A percentile compares a stretch with the other conserved stretches of the same genome.
These are phyloP conservation scores for Lepus oiostolus DNA, from an alignment of 2,797 vertebrate species.

Conservation along the genomic window DNA sequence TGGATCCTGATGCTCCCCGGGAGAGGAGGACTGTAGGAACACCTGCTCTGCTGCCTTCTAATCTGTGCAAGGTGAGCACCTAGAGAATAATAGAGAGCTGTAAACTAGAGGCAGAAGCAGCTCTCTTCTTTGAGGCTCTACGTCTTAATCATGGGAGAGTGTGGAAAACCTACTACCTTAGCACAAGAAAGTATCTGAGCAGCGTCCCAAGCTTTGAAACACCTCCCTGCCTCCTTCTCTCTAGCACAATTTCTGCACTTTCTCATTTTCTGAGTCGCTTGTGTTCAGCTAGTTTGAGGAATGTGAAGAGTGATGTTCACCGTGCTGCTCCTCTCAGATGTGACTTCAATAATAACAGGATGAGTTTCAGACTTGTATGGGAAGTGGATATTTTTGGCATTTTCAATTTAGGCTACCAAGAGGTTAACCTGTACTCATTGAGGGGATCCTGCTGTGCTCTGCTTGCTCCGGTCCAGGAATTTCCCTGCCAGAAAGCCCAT, in stretches of 20 bases:
- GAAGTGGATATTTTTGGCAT: background rate
- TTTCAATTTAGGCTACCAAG: background rate
- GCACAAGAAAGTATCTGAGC: background rate
- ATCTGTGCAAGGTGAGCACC: accelerated
- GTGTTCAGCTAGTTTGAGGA: background rate
- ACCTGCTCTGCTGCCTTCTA: background rate
- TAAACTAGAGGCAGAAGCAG: background rate
- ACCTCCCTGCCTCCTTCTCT: background rate
- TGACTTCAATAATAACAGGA: background rate
- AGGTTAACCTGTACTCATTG: background rate
- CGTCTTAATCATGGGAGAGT: background rate
- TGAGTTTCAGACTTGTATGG: background rate
- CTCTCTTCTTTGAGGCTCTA: background rate
- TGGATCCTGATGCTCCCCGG: background rate
- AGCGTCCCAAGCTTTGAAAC: background rate
- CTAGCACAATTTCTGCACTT: background rate
- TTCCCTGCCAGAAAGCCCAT: background rate
- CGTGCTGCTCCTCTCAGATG: background rate
- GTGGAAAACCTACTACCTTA: too few relatives aligned
- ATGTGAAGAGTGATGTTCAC: background rate
- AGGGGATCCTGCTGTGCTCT: background rate
- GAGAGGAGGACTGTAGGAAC: background rate
- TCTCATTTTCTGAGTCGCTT: background rate
- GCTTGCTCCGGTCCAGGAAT: background rate
- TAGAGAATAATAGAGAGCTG: background rate